Percentiles rank a stretch among this genome's conserved stretches.
Evolutionary conservation across 2,797 vertebrate genomes (phyloP).

Genomic region (Pristis pectinata): DNA sequence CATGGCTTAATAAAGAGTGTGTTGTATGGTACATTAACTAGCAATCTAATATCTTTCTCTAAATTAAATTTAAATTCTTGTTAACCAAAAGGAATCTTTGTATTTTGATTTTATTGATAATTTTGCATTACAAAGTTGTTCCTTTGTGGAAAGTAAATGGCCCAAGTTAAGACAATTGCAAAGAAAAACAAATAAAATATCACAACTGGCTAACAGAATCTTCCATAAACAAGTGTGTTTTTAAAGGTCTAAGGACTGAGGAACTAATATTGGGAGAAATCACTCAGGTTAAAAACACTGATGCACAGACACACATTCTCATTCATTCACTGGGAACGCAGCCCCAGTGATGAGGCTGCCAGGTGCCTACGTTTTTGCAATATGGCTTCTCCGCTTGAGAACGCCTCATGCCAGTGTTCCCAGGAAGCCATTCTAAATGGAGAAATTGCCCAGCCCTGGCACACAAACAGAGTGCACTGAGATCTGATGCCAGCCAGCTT

Average conservation of each 20-base stretch:
- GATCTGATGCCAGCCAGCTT: neutral
- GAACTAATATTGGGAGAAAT: neutral
- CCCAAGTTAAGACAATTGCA: neutral
- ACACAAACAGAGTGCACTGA: neutral
- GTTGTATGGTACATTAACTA: too few species aligned
- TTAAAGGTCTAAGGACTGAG: neutral
- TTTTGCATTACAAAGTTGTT: neutral
- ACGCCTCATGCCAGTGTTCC: neutral
- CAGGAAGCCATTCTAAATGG: neutral
- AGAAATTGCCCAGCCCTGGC: slow-evolving; percentile 20
- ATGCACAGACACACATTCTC: neutral
- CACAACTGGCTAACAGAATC: neutral
- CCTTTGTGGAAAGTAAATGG: neutral
- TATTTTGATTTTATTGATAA: neutral
- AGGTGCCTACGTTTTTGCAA: neutral
- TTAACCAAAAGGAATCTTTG: neutral
- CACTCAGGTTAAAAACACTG: neutral
- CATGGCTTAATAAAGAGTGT: neutral
- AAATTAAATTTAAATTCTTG: neutral
- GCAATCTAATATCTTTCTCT: neutral
- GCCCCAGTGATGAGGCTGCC: neutral
- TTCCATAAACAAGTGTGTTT: neutral
- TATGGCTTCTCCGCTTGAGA: neutral
- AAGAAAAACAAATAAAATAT: neutral
- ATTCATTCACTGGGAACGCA: neutral